Evolutionary conservation across 2,797 vertebrate species (phyloP), one percentile per base, ranked within the genome.

Genomic region (Merluccius polli): DNA sequence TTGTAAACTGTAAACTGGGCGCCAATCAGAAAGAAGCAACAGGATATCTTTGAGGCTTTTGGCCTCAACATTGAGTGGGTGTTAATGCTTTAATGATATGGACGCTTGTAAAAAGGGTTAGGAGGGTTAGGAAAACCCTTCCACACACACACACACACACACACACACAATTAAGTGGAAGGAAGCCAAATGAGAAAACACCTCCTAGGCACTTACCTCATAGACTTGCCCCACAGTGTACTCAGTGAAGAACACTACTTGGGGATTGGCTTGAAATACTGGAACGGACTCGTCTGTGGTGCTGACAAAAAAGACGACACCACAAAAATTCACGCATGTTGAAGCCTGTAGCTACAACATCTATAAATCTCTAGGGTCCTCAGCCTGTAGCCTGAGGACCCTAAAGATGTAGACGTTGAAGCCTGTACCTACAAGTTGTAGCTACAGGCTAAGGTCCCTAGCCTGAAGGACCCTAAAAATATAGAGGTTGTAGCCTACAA

Each of bases 191-290:
- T 67, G 1, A 11, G n/a, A 67, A 0, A 67, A n/a, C 9, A 24
- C 8, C 41, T 44, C 41, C 41, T 18, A 11, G 35, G 31, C 48
- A 11, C 31, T 21, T 88, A 99, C 98, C 96, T 99, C 95, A 83
- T 97, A 98, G 70, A 96, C 92, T 1, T 90, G 89, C 32, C 97
- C 97, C 77, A 94, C 89, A 79, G 85, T 92, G 86, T 97, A 98
- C 71, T 95, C 88, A 0, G 89, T 93, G 89, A 99, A 99, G 84
- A 94, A 74, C 16, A 93, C 90, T 3, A 93, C 69, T 1, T 95
- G 81, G 4, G 98, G 98, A 5, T 92, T 95, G 32, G 95, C 94
- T 33, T 95, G 79, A 86, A 99, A 99, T 72, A 96, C 88, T 0
- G 94, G 95, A 29, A 87, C 79, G 0, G 88, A 89, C 7, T 89